Evolutionary conservation across 2,797 vertebrate genomes (phyloP).

Genomic region (Notamacropus eugenii): DNA sequence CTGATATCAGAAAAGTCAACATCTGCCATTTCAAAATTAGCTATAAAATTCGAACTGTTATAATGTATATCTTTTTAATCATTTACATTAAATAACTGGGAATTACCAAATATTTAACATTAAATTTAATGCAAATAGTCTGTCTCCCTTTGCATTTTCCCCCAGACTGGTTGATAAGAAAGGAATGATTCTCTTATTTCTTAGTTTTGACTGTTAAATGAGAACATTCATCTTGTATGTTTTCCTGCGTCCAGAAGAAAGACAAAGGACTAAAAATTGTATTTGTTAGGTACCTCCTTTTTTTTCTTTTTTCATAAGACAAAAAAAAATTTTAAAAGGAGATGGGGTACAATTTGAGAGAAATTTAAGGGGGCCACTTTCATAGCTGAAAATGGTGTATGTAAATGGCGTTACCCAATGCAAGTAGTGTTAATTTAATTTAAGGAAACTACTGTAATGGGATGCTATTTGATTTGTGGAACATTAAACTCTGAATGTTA

Average conservation of each 20-base stretch:
- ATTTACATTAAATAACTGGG: not conserved
- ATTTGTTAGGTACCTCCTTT: constrained; percentile 41
- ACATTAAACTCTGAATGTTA: constrained; percentile 46
- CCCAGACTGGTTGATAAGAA: constrained; percentile 18
- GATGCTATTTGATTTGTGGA: constrained; percentile 28
- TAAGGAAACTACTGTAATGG: constrained; percentile 36
- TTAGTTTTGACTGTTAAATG: constrained; percentile 61
- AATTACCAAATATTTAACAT: constrained; percentile 37
- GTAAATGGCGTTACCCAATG: not conserved
- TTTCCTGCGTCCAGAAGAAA: constrained; percentile 38
- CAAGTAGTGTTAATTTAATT: not conserved
- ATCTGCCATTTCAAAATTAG: constrained; percentile 15
- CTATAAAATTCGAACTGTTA: constrained; percentile 13
- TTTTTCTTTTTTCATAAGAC: constrained; percentile 23
- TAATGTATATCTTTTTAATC: not conserved
- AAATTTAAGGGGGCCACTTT: constrained; percentile 21
- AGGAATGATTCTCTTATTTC: constrained; percentile 54
- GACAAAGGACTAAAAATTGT: constrained; percentile 9
- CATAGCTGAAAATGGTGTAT: constrained; percentile 9
- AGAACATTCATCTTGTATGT: constrained; percentile 47
- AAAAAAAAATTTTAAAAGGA: constrained; percentile 25
- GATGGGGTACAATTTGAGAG: constrained; percentile 12
- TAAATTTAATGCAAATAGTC: not conserved
- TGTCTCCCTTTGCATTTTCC: constrained; percentile 8
- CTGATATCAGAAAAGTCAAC: not conserved